Evolutionary conservation across 2,113 vertebrate genomes (phyloP).

Genomic region (Epinephelus fuscoguttatus): DNA sequence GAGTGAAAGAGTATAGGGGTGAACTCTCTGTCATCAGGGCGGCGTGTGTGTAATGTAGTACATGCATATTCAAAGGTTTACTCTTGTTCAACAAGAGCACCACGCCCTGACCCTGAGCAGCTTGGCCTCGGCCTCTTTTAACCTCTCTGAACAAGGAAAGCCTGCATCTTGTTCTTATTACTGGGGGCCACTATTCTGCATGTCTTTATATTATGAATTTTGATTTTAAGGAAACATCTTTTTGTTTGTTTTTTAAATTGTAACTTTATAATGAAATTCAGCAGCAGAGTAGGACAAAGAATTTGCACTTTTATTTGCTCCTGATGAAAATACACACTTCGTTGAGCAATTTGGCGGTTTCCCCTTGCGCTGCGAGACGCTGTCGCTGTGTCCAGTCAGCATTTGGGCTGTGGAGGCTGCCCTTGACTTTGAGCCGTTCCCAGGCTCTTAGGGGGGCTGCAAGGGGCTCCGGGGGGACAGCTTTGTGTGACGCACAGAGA

Average conservation of each 20-base stretch:
- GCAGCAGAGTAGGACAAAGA: neutral
- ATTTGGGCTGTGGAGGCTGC: constrained; percentile 39
- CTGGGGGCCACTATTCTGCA: neutral
- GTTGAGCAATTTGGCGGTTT: constrained; percentile 2
- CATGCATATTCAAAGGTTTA: constrained; percentile 52
- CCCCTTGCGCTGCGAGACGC: neutral
- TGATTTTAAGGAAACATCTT: neutral
- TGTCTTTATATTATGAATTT: neutral
- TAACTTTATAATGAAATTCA: neutral
- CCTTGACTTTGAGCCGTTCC: constrained; percentile 83
- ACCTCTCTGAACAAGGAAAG: constrained; percentile 1
- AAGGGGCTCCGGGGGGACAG: constrained; percentile 66
- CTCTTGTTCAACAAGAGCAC: constrained; percentile 12
- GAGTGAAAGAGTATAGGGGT: constrained; percentile 58
- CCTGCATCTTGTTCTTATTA: neutral
- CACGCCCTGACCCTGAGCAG: constrained; percentile 6
- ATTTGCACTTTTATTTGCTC: neutral
- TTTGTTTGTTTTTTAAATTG: neutral
- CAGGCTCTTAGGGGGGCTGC: constrained; percentile 68
- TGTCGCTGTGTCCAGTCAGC: constrained; percentile 57
- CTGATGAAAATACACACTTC: constrained; percentile 30
- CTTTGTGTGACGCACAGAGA: constrained; percentile 78
- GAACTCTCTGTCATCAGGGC: constrained; percentile 65
- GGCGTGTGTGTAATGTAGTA: constrained; percentile 42
- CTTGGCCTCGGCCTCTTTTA: neutral